phyloP scores from a whole-genome alignment of 2,888 invertebrate species.

The Ariolimax columbianus region DNA sequence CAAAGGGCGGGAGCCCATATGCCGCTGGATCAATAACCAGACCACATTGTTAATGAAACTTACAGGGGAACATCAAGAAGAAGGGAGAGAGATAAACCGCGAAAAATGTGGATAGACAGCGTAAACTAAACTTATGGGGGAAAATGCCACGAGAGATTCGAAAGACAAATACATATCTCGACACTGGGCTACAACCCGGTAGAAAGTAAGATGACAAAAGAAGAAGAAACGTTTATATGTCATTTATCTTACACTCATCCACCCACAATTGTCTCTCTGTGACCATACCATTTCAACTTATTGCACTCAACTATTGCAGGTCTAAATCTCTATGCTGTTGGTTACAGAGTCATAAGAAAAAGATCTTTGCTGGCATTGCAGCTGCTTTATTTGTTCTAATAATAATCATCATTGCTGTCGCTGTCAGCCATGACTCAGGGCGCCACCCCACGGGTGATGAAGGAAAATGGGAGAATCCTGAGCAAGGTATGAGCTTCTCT shows the following conservation, averaged over 20 bases:
- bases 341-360: slow-evolving; percentile 22
- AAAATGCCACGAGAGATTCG: too few species aligned
- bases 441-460: slow-evolving; percentile 22
- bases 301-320: slow-evolving; percentile 9
- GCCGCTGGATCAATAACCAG: too few species aligned
- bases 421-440: neutral
- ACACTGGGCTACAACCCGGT: too few species aligned
- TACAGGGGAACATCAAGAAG: too few species aligned
- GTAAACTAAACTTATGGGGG: too few species aligned
- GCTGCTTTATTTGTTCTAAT: slow-evolving; percentile 14
- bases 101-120: too few species aligned
- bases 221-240: neutral
- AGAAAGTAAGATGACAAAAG: too few species aligned
- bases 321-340: slow-evolving; percentile 5
- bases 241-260: neutral
- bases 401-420: slow-evolving; percentile 40
- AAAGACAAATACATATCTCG: too few species aligned
- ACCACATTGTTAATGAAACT: too few species aligned
- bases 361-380: neutral
- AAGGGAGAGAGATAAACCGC: too few species aligned
- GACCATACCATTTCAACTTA: neutral
- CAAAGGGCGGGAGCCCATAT: too few species aligned
- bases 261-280: neutral
- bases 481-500: slow-evolving; percentile 23
- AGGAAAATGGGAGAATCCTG: slow-evolving; percentile 14